Base-by-base conservation (phyloP, 2,888 invertebrate genomes). In the Parthenolecanium corni region DNA sequence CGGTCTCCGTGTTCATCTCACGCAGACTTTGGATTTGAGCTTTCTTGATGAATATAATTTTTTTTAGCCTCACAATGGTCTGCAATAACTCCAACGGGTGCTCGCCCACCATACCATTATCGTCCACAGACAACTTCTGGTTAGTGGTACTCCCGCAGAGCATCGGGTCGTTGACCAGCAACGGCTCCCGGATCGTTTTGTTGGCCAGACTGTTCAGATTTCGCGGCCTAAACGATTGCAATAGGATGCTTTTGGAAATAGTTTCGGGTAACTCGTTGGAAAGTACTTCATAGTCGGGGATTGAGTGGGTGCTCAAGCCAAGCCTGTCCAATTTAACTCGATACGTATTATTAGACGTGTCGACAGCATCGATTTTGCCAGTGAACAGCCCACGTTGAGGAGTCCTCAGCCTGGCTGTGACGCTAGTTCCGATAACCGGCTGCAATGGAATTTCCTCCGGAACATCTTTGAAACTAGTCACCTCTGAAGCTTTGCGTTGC, bases 321-420 rank as follows among this genome's bases (percentile, higher is more conserved):
- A 84, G 83, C 57, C 93, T 79, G 74, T 95, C 95, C 77, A 97
- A 97, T 1, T 91, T 89, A 68, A 97, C 89, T 70, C 96, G 80
- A 74, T 97, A 97, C 11, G 91, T 89, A 70, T 91, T 92, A 71
- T 91, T 90, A 4, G 90, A 85, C 4, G 94, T 92, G 72, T 97
- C 95, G 21, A 96, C 89, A 38, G 94, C 96, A 76, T 95, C 95
- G 67, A 96, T 90, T 49, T 85, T 85, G 6, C 92, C 93, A 52
- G 89, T 92, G 71, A 93, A 96, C 53, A 96, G 79, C 4, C 96
- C 96, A 78, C 96, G 95, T 76, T 95, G 93, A 3, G 94, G 94
- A 3, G 53, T 62, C 73, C 85, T 85, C 25, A 96, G 75, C 66
- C 95, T 80, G 6, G 94, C 94, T 62, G 89, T 87, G 2, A 89